These are phyloP conservation scores for Meiosimyza platycephala DNA, from an alignment of 2,888 invertebrate genomes.

Conservation along the genomic window DNA sequence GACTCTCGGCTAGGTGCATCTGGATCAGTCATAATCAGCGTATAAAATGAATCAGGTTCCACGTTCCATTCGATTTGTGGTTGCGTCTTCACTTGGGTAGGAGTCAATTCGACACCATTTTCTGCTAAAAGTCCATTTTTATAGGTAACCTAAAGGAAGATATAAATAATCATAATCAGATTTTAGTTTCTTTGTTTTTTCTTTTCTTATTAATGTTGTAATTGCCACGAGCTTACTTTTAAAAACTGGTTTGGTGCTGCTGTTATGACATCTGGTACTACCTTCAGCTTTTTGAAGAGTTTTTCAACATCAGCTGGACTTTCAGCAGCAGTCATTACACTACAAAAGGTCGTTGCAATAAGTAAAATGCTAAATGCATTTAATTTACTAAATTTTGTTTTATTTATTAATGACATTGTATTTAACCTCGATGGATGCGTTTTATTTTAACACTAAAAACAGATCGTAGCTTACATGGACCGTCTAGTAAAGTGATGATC, in stretches of 20 bases:
- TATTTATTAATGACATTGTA: constrained; percentile 1
- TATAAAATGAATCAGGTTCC: constrained; percentile 56
- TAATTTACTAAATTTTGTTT: neutral
- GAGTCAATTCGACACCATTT: constrained; percentile 79
- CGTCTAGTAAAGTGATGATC: too few species aligned
- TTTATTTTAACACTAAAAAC: too few species aligned
- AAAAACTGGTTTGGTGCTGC: constrained; percentile 48
- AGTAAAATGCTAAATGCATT: constrained; percentile 16
- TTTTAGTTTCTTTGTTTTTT: neutral
- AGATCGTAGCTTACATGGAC: too few species aligned
- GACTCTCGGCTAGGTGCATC: constrained; percentile 88
- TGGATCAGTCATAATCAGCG: constrained; percentile 75
- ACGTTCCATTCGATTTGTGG: constrained; percentile 61
- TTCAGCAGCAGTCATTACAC: constrained; percentile 17
- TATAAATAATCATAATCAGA: constrained; percentile 9
- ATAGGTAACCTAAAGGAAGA: constrained; percentile 43
- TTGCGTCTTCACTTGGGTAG: constrained; percentile 70
- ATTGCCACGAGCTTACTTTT: constrained; percentile 39
- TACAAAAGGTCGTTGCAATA: constrained; percentile 2
- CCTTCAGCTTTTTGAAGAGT: constrained; percentile 72
- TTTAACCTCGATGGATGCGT: too few species aligned
- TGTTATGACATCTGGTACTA: constrained; percentile 49
- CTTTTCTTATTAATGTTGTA: neutral
- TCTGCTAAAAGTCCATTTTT: constrained; percentile 66
- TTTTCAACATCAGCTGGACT: constrained; percentile 19